Conservation (phyloP, 2,888 invertebrate genomes). For the Temnothorax unifasciatus region DNA sequence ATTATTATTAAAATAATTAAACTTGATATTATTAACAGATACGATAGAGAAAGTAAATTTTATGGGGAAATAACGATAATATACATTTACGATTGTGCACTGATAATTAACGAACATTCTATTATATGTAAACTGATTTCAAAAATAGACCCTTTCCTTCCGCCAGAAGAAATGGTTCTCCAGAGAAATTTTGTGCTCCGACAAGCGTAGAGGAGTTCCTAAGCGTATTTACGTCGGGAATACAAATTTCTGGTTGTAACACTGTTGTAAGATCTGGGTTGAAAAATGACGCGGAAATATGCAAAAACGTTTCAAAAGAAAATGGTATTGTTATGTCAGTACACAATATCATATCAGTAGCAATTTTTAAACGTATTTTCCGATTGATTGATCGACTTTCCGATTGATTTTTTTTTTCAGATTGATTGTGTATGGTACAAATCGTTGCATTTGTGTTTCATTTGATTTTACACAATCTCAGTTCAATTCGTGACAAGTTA, state of each 20-base stretch:
- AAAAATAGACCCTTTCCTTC: not conserved
- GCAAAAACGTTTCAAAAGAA: not conserved
- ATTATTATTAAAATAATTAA: not conserved
- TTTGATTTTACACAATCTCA: not conserved
- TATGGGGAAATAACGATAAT: not conserved
- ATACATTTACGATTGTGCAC: not conserved
- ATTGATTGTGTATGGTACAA: not conserved
- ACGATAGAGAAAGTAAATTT: not conserved
- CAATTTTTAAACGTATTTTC: not conserved
- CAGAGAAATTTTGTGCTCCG: constrained; percentile 53
- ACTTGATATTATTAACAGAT: not conserved
- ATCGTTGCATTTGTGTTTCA: not conserved
- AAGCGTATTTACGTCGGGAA: constrained; percentile 26
- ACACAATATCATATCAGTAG: not conserved
- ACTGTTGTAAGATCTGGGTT: not conserved
- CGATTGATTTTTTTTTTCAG: not conserved
- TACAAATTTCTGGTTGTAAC: constrained; percentile 31
- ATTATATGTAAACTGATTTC: not conserved
- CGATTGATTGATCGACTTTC: not conserved
- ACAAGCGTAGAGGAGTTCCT: constrained; percentile 25
- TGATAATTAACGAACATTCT: not conserved
- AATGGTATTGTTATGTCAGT: not conserved
- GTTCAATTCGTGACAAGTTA: not conserved
- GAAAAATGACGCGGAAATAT: constrained; percentile 12
- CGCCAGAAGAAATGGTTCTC: constrained; percentile 34